These are phyloP conservation scores for Cryptoblepharus egeriae DNA, from an alignment of 2,797 vertebrate species.

Conservation along the genomic window DNA sequence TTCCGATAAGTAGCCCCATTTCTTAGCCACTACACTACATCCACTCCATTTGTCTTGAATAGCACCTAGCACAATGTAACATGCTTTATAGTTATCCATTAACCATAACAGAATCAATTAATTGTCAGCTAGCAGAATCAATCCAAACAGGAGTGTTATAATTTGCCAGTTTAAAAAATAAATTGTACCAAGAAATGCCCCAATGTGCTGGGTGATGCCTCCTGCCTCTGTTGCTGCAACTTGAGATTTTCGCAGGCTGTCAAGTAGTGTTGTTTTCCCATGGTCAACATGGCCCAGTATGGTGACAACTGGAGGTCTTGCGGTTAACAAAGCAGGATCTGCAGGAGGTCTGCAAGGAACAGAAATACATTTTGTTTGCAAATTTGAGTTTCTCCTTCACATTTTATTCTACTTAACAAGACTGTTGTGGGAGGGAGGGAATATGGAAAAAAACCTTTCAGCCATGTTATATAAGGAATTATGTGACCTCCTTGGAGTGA, in stretches of 20 bases:
- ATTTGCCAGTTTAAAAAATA: not conserved
- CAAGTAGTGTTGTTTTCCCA: constrained; percentile 93
- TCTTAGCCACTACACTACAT: too few relatives aligned
- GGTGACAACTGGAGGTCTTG: constrained; percentile 89
- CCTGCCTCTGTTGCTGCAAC: constrained; percentile 87
- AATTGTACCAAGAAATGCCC: constrained; percentile 89
- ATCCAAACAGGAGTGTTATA: not conserved
- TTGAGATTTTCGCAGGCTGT: constrained; percentile 90
- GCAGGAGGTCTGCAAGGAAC: constrained; percentile 74
- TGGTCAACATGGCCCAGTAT: constrained; percentile 98
- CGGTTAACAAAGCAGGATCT: constrained; percentile 79
- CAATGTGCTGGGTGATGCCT: constrained; percentile 96
- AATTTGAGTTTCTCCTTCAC: not conserved
- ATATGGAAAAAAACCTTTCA: too few relatives aligned
- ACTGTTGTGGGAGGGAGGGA: too few relatives aligned
- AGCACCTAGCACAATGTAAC: not conserved
- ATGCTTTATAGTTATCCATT: not conserved
- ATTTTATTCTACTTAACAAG: too few relatives aligned
- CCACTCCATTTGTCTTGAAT: too few relatives aligned
- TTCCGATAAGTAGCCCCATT: too few relatives aligned
- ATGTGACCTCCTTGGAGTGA: too few relatives aligned
- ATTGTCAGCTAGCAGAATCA: not conserved
- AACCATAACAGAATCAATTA: not conserved
- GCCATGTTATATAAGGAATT: too few relatives aligned
- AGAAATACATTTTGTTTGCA: constrained; percentile 28